Base-by-base conservation (phyloP, 2,797 vertebrate species). In the Thaleichthys pacificus region DNA sequence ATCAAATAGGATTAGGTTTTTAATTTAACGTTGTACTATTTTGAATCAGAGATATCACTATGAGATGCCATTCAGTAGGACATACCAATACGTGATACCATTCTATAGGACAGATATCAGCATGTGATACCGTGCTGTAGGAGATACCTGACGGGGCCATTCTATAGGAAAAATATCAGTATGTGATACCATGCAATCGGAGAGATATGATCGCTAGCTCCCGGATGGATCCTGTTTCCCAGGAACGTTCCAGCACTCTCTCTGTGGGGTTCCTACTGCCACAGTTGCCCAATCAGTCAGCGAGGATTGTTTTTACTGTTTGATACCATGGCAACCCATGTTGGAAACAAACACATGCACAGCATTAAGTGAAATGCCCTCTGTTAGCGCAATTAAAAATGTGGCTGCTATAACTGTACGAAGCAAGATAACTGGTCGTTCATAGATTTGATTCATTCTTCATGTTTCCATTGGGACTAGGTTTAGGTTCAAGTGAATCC, bases 261-360 rank as follows among this genome's bases (percentile, higher is more conserved):
- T 66, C 69, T 77, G 73, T 76, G 80, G 69, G 67, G 47, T 68
- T 49, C 51, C 74, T 72, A 73, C 74, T 82, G 71, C 79, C 81
- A 83, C 84, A 88, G 86, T 84, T 86, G 85, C 82, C 77, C 71
- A 38, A 74, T 84, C 82, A 80, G 73, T 84, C 85, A 85, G 66
- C 80, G 72, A 65, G 80, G 77, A 86, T 73, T 80, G 61, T 58
- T 76, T 69, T 74, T 77, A 82, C 73, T 85, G 87, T 89, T 88
- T 90, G 85, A 77, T 82, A 73, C 80, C 80, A 89, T 88, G 73
- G 79, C 77, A 90, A 88, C 86, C 78, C 67, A 51, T 68, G 61
- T 42, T 69, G 70, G 76, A 78, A 79, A 83, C 79, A 86, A 63
- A 71, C 57, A 58, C 49, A 32, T 49, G 77, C 56, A 77, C 15